Evolutionary conservation across 2,113 vertebrate genomes (phyloP), one percentile per base, ranked within the genome.

Genomic region (Catharus fuscescens): DNA sequence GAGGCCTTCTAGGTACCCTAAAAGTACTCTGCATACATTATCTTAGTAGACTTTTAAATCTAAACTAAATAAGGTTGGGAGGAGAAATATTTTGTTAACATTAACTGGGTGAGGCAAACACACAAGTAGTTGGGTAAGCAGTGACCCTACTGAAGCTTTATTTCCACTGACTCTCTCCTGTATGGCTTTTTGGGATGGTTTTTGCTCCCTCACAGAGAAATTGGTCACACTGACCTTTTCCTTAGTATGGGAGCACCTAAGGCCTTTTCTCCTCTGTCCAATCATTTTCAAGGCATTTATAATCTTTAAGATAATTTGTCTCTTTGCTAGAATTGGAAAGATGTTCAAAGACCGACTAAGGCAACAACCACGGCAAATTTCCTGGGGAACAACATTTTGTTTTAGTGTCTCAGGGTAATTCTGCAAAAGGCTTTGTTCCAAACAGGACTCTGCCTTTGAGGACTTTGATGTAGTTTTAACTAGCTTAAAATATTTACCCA

Each of bases 271-370:
- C 32, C 53, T 52, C 79, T 36, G 40, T 6, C 36, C 29, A 60
- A 64, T 5, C 8, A 57, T 61, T 90, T 84, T 57, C 50, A 95
- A 86, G 42, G 15, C 34, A 26, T 62, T 83, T 36, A 48, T 25
- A 24, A 54, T 18, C n/a, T 56, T 36, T 19, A 29, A 61, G 21
- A n/a, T 48, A 24, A 86, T 57, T 61, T 82, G 14, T 12, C 31
- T 76, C 61, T 67, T 18, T 4, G 44, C 18, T 85, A 57, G 38
- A 76, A 64, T 2, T 64, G 42, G 24, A 72, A 95, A 61, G 16
- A 40, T 36, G 45, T 91, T 91, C 86, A 80, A 82, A 93, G 71
- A 90, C 21, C 32, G 76, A 38, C 34, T 12, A 72, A 64, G 28
- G 40, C 71, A 93, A 69, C 21, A 76, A 36, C 19, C n/a, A 44